These are phyloP conservation scores for Spheniscus mendiculus DNA, from an alignment of 2,113 vertebrate genomes.

Conservation along the genomic window DNA sequence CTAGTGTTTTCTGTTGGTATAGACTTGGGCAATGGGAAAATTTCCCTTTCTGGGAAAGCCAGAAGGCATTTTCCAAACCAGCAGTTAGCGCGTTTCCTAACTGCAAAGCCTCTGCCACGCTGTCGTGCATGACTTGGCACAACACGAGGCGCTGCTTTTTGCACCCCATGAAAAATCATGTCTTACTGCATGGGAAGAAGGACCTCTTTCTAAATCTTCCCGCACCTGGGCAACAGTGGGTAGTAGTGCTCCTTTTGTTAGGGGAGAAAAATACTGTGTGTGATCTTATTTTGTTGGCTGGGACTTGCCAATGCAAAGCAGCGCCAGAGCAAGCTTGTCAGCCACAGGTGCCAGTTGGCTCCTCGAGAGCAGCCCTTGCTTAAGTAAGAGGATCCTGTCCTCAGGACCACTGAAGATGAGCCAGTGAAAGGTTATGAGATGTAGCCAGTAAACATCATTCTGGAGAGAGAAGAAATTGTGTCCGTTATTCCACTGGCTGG, in stretches of 20 bases:
- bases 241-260: background rate
- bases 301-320: background rate
- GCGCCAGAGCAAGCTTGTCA: rapidly evolving
- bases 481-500: background rate
- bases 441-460: background rate
- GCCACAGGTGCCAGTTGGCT: background rate
- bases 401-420: background rate
- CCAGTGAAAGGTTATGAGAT: background rate
- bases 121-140: background rate
- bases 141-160: rapidly evolving
- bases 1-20: background rate
- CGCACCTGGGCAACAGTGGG: background rate
- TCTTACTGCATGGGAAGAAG: background rate
- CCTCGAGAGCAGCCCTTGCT: background rate
- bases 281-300: background rate
- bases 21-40: background rate
- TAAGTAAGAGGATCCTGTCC: background rate
- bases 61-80: background rate
- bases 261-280: background rate
- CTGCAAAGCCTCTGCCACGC: background rate
- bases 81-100: background rate
- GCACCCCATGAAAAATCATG: background rate
- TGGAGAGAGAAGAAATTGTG: background rate
- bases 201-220: background rate
- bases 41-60: background rate